These are phyloP conservation scores for Chaenocephalus aceratus DNA, from an alignment of 2,113 vertebrate genomes.

Conservation along the genomic window DNA sequence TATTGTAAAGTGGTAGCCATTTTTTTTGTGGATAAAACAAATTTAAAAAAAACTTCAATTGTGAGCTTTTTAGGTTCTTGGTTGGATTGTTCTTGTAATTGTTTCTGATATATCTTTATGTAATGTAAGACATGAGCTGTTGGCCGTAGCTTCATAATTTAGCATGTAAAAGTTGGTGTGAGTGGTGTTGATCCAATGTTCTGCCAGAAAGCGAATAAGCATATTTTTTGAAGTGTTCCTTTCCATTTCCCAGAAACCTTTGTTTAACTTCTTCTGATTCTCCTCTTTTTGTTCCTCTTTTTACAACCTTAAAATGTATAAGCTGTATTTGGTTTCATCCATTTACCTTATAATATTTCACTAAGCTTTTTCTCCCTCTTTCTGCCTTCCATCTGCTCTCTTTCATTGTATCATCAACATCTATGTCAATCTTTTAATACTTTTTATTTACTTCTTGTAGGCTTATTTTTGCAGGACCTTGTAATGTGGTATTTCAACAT, in stretches of 20 bases:
- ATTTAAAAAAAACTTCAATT: background rate
- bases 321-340: slow-evolving; percentile 1
- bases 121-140: no score
- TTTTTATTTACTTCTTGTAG: no score
- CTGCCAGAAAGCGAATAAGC: no score
- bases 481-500: background rate
- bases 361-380: background rate
- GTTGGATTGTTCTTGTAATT: no score
- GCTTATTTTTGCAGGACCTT: no score
- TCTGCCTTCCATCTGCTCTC: slow-evolving; percentile 46
- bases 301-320: slow-evolving; percentile 11
- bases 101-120: no score
- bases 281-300: background rate
- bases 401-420: background rate
- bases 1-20: no score
- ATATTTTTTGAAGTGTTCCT: background rate
- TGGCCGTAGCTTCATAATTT: no score
- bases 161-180: no score
- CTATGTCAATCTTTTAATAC: no score
- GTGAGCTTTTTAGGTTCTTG: background rate
- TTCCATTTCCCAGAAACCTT: background rate
- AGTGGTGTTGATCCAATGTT: no score
- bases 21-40: background rate
- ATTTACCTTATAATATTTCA: background rate
- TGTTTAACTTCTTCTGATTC: background rate